Percentiles rank a stretch among this genome's conserved stretches.
These are phyloP conservation scores for Telenomus remus DNA, from an alignment of 1,140 invertebrate species.

Conservation along the genomic window DNA sequence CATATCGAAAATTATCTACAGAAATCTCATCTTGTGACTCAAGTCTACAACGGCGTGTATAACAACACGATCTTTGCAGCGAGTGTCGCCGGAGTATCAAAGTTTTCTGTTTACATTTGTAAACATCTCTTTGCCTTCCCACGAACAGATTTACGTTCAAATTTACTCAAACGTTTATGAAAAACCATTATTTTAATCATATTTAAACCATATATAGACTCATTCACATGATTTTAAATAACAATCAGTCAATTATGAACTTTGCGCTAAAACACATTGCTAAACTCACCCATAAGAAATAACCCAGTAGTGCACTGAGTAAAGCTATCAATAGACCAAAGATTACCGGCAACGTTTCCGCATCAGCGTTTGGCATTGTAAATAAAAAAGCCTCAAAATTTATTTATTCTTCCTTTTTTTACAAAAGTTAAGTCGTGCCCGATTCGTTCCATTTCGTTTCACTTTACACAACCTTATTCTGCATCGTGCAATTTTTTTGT, in stretches of 20 bases:
- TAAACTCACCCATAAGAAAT: slow-evolving; percentile 71
- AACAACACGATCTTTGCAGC: too few species aligned
- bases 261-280: slow-evolving; percentile 10
- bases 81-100: too few species aligned
- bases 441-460: slow-evolving; percentile 17
- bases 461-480: slow-evolving; percentile 9
- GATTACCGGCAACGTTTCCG: slow-evolving; percentile 68
- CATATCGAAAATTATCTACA: slow-evolving; percentile 27
- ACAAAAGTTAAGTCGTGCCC: background rate
- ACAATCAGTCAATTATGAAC: too few species aligned
- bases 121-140: background rate
- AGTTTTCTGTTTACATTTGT: too few species aligned
- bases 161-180: background rate
- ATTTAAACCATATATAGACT: too few species aligned
- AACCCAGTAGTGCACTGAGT: slow-evolving; percentile 69
- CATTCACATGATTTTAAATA: too few species aligned
- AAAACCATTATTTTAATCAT: too few species aligned
- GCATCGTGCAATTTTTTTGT: slow-evolving; percentile 7
- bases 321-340: slow-evolving; percentile 72
- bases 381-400: slow-evolving; percentile 22
- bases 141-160: background rate
- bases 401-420: slow-evolving; percentile 20
- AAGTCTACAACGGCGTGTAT: slow-evolving; percentile 13
- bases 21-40: slow-evolving; percentile 1
- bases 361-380: slow-evolving; percentile 52